Evolutionary conservation across 2,113 vertebrate genomes (phyloP).

Genomic region (Ornithorhynchus anatinus): DNA sequence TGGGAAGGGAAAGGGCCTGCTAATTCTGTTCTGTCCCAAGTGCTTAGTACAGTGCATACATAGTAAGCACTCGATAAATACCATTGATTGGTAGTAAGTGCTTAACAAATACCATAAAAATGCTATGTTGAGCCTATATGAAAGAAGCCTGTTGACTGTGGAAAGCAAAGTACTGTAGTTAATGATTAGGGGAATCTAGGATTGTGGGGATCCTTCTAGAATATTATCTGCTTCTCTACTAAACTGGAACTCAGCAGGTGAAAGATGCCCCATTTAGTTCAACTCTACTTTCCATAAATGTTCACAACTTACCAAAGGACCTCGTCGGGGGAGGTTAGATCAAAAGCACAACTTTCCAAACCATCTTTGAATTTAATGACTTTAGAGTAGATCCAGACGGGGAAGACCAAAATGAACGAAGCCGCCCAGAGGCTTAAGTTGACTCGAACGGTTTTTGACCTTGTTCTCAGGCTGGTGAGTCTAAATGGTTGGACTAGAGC

Average conservation of each 20-base stretch:
- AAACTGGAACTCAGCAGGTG: slow-evolving; percentile 9
- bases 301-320: slow-evolving; percentile 62
- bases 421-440: slow-evolving; percentile 66
- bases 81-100: no score
- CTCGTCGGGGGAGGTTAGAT: slow-evolving; percentile 63
- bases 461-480: slow-evolving; percentile 59
- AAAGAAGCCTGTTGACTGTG: neutral
- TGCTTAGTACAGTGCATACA: no score
- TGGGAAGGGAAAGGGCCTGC: no score
- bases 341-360: slow-evolving; percentile 70
- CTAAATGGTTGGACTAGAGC: slow-evolving; percentile 69
- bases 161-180: neutral
- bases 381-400: slow-evolving; percentile 67
- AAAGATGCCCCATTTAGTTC: slow-evolving; percentile 41
- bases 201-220: neutral
- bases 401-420: slow-evolving; percentile 60
- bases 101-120: no score
- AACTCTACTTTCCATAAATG: slow-evolving; percentile 21
- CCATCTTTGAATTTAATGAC: slow-evolving; percentile 70
- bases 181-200: neutral
- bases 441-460: slow-evolving; percentile 59
- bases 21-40: no score
- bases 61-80: no score
- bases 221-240: neutral
- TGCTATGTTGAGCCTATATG: no score